These are phyloP conservation scores for Danio jaintianensis DNA, from an alignment of 2,797 vertebrate genomes.

Conservation along the genomic window DNA sequence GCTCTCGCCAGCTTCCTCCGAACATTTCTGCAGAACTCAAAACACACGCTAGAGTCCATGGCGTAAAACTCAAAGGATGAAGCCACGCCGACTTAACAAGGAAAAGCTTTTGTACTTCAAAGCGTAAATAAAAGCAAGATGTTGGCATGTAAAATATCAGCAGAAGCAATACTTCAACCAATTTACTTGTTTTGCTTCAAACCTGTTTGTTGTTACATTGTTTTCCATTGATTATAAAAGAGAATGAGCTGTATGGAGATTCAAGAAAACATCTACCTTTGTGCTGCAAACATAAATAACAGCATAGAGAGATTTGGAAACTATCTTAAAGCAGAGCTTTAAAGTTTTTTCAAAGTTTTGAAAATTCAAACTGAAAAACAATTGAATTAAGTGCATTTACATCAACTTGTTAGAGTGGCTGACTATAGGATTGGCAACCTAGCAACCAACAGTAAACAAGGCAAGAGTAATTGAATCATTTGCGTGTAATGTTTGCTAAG, in stretches of 20 bases:
- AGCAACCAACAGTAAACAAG: no score
- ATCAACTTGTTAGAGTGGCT: no score
- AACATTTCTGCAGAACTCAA: not conserved
- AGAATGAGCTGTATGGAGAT: not conserved
- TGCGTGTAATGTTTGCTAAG: no score
- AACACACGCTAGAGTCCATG: conserved; percentile 13
- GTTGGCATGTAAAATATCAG: not conserved
- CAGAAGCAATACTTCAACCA: not conserved
- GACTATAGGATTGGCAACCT: no score
- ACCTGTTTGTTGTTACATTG: not conserved
- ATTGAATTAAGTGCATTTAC: no score
- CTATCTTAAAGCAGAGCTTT: not conserved
- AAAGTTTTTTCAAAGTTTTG: no score
- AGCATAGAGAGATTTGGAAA: not conserved
- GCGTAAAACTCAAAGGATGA: not conserved
- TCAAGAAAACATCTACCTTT: not conserved
- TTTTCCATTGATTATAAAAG: not conserved
- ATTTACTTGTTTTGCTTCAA: not conserved
- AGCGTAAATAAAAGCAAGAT: conserved; percentile 39
- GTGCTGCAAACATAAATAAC: not conserved
- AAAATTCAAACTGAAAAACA: no score
- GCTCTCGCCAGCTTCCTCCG: not conserved
- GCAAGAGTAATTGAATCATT: no score
- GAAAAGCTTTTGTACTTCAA: conserved; percentile 17
- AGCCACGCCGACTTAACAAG: not conserved